Conservation (phyloP, 2,797 vertebrate species). For the Lycodopsis pacificus region DNA sequence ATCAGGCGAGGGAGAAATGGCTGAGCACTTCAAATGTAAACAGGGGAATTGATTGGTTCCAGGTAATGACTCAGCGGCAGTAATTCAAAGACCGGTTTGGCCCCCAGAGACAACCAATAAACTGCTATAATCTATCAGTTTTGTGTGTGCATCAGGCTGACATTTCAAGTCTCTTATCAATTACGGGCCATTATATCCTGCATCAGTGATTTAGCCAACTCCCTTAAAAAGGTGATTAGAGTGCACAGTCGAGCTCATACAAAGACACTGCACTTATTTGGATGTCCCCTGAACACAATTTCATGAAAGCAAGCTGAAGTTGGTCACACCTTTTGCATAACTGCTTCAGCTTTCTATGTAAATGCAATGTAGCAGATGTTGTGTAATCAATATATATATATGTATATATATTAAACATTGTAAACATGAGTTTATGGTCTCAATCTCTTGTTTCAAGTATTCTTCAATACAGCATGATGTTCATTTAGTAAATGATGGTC, state of each 20-base stretch:
- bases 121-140: conserved; percentile 79
- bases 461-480: too few species aligned
- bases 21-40: conserved; percentile 71
- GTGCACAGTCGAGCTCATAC: conserved; percentile 20
- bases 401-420: neutral
- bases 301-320: conserved; percentile 7
- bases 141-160: conserved; percentile 69
- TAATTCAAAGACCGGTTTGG: conserved; percentile 76
- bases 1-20: conserved; percentile 67
- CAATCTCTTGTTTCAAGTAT: too few species aligned
- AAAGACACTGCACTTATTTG: conserved; percentile 27
- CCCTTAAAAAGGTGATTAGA: conserved; percentile 49
- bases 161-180: conserved; percentile 79
- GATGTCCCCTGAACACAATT: neutral
- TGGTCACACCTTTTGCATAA: conserved; percentile 7
- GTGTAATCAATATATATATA: neutral
- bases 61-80: conserved; percentile 78
- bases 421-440: too few species aligned
- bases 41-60: conserved; percentile 80
- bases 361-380: neutral
- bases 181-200: conserved; percentile 69
- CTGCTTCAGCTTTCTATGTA: neutral
- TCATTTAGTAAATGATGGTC: too few species aligned
- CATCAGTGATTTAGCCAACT: conserved; percentile 58
- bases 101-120: conserved; percentile 74